Evolutionary conservation across 2,888 invertebrate species (phyloP), one percentile per base, ranked within the genome.

Genomic region (Cephus rjabovi): DNA sequence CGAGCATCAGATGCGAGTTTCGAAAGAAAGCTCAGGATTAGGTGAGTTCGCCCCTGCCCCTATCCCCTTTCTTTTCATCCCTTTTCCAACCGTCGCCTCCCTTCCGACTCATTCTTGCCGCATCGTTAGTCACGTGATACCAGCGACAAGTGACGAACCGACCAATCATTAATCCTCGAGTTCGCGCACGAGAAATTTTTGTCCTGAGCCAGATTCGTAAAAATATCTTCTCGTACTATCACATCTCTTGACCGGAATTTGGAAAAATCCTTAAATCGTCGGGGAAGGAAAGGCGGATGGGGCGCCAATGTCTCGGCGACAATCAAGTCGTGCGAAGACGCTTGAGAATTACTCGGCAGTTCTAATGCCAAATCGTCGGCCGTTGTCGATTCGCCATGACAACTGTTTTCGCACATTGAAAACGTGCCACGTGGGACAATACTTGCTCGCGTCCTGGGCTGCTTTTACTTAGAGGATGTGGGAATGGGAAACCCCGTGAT

Each of bases 51-150:
- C 34, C 56, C 75, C 40, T 12, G 9, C 15, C 12, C 74, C 34
- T 33, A 12, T 76, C 73, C 76, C 40, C 15, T 40, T 40, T 40
- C 40, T 15, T 15, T 40, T 40, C 40, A 40, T 6, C 40, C 40
- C 40, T 4, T 15, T 40, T 40, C 40, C 40, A 40, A 77, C 74
- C 82, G 75, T 80, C 75, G 56, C 30, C 73, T 12, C 35, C 69
- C 77, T 77, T 80, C 73, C 34, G 75, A 79, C 81, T 82, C 83
- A 80, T 76, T 80, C 82, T 83, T 82, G 86, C 82, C 81, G 79
- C 82, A 83, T 86, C 86, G 85, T 87, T 87, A 87, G 86, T 86
- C 86, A 86, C 85, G 81, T 81, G 85, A 87, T 84, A 83, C 79
- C 79, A 75, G 40, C 79, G 86, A 84, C 87, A 84, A 85, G 81